phyloP scores from a whole-genome alignment of 2,113 vertebrate genomes.

The Panthera leo region DNA sequence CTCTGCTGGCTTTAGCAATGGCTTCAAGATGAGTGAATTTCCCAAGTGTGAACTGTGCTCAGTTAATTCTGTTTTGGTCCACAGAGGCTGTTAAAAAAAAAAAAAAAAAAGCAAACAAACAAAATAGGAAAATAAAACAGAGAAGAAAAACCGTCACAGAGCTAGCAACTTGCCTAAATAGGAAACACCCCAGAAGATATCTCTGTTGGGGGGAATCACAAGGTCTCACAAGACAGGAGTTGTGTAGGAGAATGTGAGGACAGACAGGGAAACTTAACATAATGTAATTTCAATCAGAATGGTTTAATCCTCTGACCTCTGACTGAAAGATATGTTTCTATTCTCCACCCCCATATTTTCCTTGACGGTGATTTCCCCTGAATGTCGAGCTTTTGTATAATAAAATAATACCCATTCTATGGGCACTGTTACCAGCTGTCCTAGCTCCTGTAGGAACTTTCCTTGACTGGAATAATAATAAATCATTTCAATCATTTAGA shows the following conservation, averaged over 20 bases:
- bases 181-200: not conserved
- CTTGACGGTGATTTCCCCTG: not conserved
- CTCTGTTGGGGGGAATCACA: not conserved
- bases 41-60: not conserved
- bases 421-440: not conserved
- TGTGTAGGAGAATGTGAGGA: not conserved
- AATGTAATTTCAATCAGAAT: not conserved
- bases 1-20: not conserved
- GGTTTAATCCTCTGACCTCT: constrained; percentile 22
- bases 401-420: constrained; percentile 31
- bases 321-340: constrained; percentile 29
- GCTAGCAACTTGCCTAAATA: not conserved
- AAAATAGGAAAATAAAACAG: not conserved
- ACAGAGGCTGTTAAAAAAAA: constrained; percentile 5
- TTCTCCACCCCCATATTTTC: constrained; percentile 19
- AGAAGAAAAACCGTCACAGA: not conserved
- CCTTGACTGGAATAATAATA: constrained; percentile 55
- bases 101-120: not conserved
- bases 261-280: not conserved
- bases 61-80: constrained; percentile 14
- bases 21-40: not conserved
- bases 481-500: constrained; percentile 57
- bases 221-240: constrained; percentile 18
- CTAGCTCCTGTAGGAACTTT: not conserved
- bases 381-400: constrained; percentile 29